phyloP scores from a whole-genome alignment of 2,113 vertebrate genomes.

The Pterophyllum scalare region DNA sequence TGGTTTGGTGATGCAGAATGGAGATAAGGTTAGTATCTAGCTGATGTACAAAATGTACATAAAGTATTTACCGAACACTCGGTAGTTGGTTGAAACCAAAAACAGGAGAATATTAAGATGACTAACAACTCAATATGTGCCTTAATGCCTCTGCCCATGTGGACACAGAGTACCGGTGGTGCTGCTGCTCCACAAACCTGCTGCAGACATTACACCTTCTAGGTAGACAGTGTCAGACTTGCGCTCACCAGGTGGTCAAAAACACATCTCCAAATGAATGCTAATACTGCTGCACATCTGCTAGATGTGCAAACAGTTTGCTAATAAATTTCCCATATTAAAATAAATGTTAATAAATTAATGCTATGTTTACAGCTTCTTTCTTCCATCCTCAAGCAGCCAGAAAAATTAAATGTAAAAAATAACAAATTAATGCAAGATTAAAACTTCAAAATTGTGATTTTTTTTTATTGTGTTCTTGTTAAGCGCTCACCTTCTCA shows the following conservation, averaged over 20 bases:
- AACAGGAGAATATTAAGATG: neutral
- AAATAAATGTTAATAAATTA: neutral
- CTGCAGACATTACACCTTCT: neutral
- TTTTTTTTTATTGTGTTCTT: neutral
- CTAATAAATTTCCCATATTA: neutral
- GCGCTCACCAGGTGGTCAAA: conserved; percentile 6
- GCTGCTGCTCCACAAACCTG: neutral
- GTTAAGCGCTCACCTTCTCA: too few relatives aligned
- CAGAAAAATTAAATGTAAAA: neutral
- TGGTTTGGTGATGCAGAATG: conserved; percentile 47
- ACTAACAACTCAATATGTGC: neutral
- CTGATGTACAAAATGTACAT: neutral
- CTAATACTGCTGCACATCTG: conserved; percentile 4
- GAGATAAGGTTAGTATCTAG: too few relatives aligned
- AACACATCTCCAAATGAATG: conserved; percentile 7
- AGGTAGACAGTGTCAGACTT: conserved; percentile 5
- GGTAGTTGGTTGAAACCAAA: neutral
- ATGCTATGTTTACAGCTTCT: neutral
- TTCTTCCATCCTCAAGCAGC: too few relatives aligned
- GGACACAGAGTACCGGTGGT: neutral
- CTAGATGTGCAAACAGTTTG: neutral
- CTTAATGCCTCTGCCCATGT: neutral
- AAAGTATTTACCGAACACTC: neutral
- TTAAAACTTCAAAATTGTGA: neutral
- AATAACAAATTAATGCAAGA: neutral